Conservation (phyloP, 2,113 vertebrate species). For the Spheniscus mendiculus region DNA sequence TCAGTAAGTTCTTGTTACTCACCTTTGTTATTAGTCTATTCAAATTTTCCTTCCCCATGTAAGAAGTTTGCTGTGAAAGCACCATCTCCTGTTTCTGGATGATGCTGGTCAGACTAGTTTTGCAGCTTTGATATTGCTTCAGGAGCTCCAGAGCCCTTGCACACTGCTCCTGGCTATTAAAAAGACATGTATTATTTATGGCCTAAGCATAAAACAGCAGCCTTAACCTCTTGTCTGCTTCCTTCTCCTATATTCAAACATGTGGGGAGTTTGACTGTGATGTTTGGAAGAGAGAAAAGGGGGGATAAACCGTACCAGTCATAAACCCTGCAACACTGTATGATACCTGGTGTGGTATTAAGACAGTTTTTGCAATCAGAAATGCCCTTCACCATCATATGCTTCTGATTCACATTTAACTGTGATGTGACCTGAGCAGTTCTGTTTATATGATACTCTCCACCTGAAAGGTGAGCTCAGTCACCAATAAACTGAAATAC, state of each 20-base stretch:
- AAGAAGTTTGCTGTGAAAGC: constrained; percentile 83
- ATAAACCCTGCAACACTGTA: neutral
- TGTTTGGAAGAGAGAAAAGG: neutral
- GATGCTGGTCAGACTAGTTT: constrained; percentile 77
- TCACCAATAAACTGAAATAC: neutral
- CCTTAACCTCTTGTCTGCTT: neutral
- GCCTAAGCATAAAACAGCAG: neutral
- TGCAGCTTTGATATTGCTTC: constrained; percentile 88
- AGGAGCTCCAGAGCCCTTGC: constrained; percentile 83
- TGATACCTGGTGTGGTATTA: neutral
- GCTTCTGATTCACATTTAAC: neutral
- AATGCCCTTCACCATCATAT: neutral
- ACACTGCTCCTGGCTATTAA: constrained; percentile 84
- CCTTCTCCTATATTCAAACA: neutral
- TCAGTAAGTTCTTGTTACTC: neutral
- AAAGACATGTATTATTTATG: neutral
- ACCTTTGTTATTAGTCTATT: constrained; percentile 86
- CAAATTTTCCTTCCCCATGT: constrained; percentile 93
- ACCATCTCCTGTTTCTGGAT: constrained; percentile 88
- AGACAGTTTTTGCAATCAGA: neutral
- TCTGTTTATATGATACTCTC: neutral
- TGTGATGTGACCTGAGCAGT: neutral
- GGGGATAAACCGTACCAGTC: neutral
- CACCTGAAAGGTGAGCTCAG: neutral
- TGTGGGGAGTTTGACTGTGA: neutral